Evolutionary conservation across 2,113 vertebrate species (phyloP), one percentile per base, ranked within the genome.

Genomic region (Chaetodon auriga): DNA sequence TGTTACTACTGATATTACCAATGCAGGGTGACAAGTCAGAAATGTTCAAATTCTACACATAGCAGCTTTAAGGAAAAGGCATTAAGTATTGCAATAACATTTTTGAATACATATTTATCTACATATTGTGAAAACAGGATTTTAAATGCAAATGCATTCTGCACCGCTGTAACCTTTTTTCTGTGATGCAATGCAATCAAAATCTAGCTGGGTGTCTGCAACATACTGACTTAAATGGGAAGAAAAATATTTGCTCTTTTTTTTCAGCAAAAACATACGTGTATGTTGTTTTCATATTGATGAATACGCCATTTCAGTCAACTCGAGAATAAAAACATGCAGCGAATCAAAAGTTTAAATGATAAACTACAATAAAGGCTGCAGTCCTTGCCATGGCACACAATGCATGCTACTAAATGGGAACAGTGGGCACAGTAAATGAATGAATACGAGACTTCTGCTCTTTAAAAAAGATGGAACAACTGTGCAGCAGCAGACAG

Each of bases 401-500:
- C n/a, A 5, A 23, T 46, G 16, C 53, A 25, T 51, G 51, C 13
- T 13, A 51, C 23, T 36, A 21, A 48, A 18, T n/a, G 18, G 46
- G 36, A 58, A 12, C 1, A 19, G 49, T 19, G 35, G 41, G 25
- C 36, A 30, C 0, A 48, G 4, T 61, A 15, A 72, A 21, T 55
- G 1, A 41, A 48, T 35, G 4, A 21, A 66, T 45, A 2, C 3
- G 16, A 58, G 18, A 78, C 35, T 53, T 38, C 10, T 30, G 6
- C 4, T 38, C 13, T 61, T 55, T 6, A 46, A 45, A 75, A 12
- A 35, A 66, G 19, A 48, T 18, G 30, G 7, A 64, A 45, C 57
- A 60, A 58, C 38, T 64, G 78, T 64, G 65, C n/a, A 74, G 49
- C 78, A 76, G 77, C 74, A 76, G 64, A 70, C 68, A 84, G 68